Evolutionary conservation across 2,888 invertebrate genomes (phyloP), one percentile per base, ranked within the genome.

Genomic region (Gisinianus flammeolus): DNA sequence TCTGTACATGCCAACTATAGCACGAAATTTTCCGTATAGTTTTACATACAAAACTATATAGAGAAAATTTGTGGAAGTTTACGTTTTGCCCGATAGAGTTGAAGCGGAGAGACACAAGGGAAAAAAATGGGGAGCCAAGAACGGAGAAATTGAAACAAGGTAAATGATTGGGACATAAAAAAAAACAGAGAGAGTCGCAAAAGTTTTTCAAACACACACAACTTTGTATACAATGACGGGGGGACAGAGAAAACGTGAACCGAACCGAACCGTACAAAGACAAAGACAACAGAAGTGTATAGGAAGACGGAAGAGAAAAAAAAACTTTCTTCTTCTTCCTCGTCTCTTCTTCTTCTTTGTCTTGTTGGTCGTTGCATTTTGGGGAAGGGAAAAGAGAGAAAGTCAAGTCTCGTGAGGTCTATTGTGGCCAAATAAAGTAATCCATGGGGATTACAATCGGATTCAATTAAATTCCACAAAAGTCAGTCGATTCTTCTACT

Each of bases 91-190:
- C 44, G 44, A 44, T 44, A 44, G 44, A 44, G 44, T 44, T 12
- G 44, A 44, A n/a, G n/a, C n/a, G n/a, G n/a, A n/a, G n/a, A n/a
- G n/a, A n/a, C n/a, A n/a, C 44, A 44, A 16, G 44, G 44, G 44
- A 1, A 44, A 44, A 6, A 44, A 44, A 19, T 6, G 19, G 1
- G 19, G 44, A 44, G 6, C 12, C 44, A 35, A 35, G 80, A 78
- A 58, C 74, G 56, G 77, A 71, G 80, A 78, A 78, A 79, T 78
- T 78, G 78, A 79, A 79, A 79, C 79, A 79, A 79, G 79, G 79
- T 79, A 79, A 79, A 79, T 79, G 79, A 79, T 79, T 79, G 79
- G 69, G 71, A 72, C 72, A 79, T 79, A 79, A 79, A 79, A 79
- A 76, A 79, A 12, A 12, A n/a, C n/a, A 35, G 19, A 44, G 16